phyloP scores from a whole-genome alignment of 2,797 vertebrate species.

The Darevskia nairensis region DNA sequence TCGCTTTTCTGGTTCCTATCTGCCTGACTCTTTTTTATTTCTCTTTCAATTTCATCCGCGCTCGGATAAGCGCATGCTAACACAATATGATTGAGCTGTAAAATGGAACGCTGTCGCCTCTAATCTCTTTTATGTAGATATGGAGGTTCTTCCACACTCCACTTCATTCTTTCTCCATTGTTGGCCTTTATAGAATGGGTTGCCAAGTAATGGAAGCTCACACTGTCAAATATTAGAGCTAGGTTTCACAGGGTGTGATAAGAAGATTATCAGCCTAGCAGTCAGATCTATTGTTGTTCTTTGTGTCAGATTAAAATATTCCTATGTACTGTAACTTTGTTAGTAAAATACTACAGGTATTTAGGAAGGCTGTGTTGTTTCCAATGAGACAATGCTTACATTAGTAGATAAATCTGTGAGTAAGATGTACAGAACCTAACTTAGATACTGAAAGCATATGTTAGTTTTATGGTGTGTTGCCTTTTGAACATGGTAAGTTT shows the following conservation, averaged over 20 bases:
- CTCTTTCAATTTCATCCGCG: constrained; percentile 94
- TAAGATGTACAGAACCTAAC: constrained; percentile 51
- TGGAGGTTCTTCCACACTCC: constrained; percentile 84
- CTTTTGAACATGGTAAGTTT: constrained; percentile 40
- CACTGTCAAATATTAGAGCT: constrained; percentile 80
- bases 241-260: constrained; percentile 84
- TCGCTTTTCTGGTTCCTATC: constrained; percentile 90
- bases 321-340: constrained; percentile 77
- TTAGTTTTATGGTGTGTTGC: constrained; percentile 35
- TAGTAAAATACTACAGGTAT: constrained; percentile 75
- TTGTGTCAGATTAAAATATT: constrained; percentile 86
- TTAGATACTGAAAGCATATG: constrained; percentile 30
- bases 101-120: constrained; percentile 90
- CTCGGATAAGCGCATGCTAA: constrained; percentile 89
- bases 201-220: constrained; percentile 77
- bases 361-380: constrained; percentile 65
- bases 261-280: constrained; percentile 80
- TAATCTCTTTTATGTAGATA: constrained; percentile 98
- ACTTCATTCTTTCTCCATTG: constrained; percentile 82
- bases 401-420: constrained; percentile 70
- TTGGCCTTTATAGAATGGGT: constrained; percentile 78
- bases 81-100: constrained; percentile 95
- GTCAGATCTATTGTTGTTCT: constrained; percentile 81
- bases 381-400: constrained; percentile 69
- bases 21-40: constrained; percentile 91